phyloP scores from a whole-genome alignment of 2,888 invertebrate genomes.

The Hirudinaria manillensis region DNA sequence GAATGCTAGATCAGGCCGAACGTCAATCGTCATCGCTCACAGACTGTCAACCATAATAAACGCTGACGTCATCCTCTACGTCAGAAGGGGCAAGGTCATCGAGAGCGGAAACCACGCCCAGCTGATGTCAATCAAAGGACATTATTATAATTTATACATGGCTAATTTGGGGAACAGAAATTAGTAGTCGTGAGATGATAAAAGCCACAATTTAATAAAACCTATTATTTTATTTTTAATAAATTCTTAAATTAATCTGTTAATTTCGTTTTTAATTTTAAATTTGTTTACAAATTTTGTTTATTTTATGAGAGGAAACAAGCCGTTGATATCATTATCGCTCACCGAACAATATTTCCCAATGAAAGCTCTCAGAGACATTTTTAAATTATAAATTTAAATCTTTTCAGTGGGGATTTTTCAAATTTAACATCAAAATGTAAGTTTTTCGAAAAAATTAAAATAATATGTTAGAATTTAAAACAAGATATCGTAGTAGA shows the following conservation, averaged over 20 bases:
- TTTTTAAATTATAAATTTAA: too few species aligned
- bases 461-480: too few species aligned
- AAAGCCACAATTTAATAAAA: background rate
- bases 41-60: slow-evolving; percentile 56
- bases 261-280: background rate
- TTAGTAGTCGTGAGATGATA: slow-evolving; percentile 9
- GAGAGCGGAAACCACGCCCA: slow-evolving; percentile 49
- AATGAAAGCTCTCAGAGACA: too few species aligned
- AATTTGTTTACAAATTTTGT: too few species aligned
- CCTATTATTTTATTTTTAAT: too few species aligned
- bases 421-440: too few species aligned
- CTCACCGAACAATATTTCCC: too few species aligned
- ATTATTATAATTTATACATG: slow-evolving; percentile 46
- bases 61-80: slow-evolving; percentile 51
- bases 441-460: too few species aligned
- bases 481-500: too few species aligned
- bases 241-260: background rate
- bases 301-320: too few species aligned
- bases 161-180: slow-evolving; percentile 35
- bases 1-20: slow-evolving; percentile 52
- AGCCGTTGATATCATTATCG: too few species aligned
- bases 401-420: too few species aligned
- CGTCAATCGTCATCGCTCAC: slow-evolving; percentile 57
- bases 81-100: slow-evolving; percentile 46
- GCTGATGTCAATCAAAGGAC: slow-evolving; percentile 45